A percentile compares a stretch with the other conserved stretches of the same genome.
These are phyloP conservation scores for Heteropelma amictum DNA, from an alignment of 2,888 invertebrate species.

Conservation along the genomic window DNA sequence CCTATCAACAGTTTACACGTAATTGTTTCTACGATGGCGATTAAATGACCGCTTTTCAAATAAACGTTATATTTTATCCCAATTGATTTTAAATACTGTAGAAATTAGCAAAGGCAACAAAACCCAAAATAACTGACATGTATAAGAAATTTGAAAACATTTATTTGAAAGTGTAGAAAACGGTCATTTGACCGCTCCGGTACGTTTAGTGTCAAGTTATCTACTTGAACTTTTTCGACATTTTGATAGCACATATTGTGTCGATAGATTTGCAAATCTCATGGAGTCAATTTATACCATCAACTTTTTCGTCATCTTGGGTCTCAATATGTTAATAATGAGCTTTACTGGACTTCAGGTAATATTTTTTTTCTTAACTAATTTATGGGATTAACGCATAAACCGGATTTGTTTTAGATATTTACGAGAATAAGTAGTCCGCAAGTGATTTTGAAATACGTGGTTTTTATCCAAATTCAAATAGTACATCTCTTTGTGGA, in stretches of 20 bases:
- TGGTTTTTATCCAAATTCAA: constrained; percentile 14
- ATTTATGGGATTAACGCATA: neutral
- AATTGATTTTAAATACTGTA: too few relatives aligned
- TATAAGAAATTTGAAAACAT: too few relatives aligned
- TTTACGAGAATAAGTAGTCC: neutral
- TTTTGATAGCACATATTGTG: neutral
- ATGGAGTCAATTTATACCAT: constrained; percentile 23
- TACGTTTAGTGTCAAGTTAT: too few relatives aligned
- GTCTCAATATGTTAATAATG: constrained; percentile 29
- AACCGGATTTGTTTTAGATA: constrained; percentile 2
- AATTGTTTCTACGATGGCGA: too few relatives aligned
- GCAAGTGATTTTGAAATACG: constrained; percentile 22
- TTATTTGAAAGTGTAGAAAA: too few relatives aligned
- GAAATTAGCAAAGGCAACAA: too few relatives aligned
- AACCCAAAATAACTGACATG: too few relatives aligned
- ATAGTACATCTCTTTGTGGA: constrained; percentile 34
- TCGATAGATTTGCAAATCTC: constrained; percentile 27
- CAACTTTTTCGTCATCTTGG: constrained; percentile 26
- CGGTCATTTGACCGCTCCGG: too few relatives aligned
- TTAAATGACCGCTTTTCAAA: too few relatives aligned
- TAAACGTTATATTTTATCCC: too few relatives aligned
- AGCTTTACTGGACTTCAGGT: constrained; percentile 36
- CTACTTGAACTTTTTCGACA: too few relatives aligned
- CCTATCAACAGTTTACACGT: too few relatives aligned
- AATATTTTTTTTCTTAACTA: neutral